Evolutionary conservation across 2,113 vertebrate species (phyloP).

Genomic region (Microcebus jonahi): DNA sequence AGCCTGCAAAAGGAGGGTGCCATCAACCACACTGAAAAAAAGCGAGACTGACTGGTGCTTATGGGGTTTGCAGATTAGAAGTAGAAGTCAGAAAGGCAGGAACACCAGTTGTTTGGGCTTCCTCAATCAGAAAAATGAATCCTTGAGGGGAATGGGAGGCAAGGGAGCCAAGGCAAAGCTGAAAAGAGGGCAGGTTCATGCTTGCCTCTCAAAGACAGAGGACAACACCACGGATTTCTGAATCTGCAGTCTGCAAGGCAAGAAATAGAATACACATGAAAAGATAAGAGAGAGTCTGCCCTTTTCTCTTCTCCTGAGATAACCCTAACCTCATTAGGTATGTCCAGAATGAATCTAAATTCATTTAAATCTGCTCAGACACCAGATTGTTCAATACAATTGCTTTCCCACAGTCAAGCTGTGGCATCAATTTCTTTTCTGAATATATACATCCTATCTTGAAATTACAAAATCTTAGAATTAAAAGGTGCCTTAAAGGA

Average conservation of each 20-base stretch:
- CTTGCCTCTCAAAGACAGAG: neutral
- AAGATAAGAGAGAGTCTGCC: neutral
- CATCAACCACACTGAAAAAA: neutral
- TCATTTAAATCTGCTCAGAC: constrained; percentile 49
- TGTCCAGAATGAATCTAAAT: constrained; percentile 51
- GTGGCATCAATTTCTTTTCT: constrained; percentile 46
- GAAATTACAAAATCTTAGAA: constrained; percentile 63
- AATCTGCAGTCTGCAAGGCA: neutral
- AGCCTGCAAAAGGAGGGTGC: neutral
- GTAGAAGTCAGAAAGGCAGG: neutral
- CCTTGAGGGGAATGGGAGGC: neutral
- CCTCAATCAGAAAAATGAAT: neutral
- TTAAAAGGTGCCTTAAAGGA: constrained; percentile 46
- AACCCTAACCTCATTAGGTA: constrained; percentile 58
- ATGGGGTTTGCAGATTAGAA: neutral
- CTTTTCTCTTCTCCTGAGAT: constrained; percentile 30
- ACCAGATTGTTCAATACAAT: neutral
- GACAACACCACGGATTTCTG: neutral
- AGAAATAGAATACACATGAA: neutral
- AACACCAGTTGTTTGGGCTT: constrained; percentile 6
- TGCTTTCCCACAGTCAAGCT: constrained; percentile 50
- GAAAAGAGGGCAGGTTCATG: neutral
- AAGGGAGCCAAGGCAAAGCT: neutral
- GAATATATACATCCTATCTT: neutral
- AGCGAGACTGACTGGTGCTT: neutral